Percentiles rank a stretch among this genome's conserved stretches.
phyloP scores from a whole-genome alignment of 92 coral and sea anemone species.

The Desmophyllum pertusum region DNA sequence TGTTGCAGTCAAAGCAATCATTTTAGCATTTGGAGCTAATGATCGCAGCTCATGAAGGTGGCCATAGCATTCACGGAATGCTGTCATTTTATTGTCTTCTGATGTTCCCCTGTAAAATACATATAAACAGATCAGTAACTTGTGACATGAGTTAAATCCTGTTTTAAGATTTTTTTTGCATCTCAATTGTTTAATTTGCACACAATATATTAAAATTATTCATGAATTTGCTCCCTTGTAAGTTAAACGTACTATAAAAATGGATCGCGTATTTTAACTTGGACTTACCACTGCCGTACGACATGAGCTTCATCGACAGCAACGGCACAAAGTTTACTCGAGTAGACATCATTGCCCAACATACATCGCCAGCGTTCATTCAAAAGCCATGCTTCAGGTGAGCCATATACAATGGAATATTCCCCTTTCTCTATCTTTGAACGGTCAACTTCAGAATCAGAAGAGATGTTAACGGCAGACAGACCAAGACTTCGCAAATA shows the following conservation, averaged over 20 bases:
- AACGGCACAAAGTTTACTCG: conserved; percentile 49
- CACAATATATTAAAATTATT: not conserved
- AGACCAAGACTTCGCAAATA: conserved; percentile 46
- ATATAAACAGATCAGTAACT: no score
- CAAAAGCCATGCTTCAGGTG: conserved; percentile 64
- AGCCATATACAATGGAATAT: conserved; percentile 53
- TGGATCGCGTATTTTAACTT: not conserved
- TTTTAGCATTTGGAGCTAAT: no score
- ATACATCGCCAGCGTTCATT: conserved; percentile 60
- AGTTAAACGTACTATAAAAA: not conserved
- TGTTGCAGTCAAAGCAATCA: no score
- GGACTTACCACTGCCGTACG: conserved; percentile 29
- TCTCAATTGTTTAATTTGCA: not conserved
- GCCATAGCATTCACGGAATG: no score
- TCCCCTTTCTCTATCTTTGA: conserved; percentile 43
- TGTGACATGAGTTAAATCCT: no score
- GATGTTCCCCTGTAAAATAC: no score
- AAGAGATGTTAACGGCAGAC: conserved; percentile 45
- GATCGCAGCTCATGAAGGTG: no score
- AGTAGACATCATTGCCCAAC: conserved; percentile 39
- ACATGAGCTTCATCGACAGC: conserved; percentile 67
- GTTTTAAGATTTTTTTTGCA: no score
- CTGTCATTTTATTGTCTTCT: no score
- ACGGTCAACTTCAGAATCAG: conserved; percentile 34
- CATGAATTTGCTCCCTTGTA: not conserved